Evolutionary conservation across 2,113 vertebrate genomes (phyloP), one percentile per base, ranked within the genome.

Genomic region (Limnothrissa miodon): DNA sequence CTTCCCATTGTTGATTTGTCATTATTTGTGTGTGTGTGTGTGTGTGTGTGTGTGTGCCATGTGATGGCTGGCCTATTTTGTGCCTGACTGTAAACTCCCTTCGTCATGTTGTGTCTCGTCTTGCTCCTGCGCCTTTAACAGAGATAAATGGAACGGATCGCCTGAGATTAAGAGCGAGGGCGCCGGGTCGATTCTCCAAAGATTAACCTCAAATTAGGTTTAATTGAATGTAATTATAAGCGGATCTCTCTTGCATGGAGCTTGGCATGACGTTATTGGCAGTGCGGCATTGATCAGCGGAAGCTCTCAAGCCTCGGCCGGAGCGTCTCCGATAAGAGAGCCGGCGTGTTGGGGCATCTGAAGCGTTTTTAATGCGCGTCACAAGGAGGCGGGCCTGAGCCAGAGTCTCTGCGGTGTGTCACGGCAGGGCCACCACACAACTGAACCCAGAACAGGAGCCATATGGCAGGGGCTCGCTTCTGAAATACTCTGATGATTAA

Each of bases 81-180:
- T 89, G 91, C 86, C 88, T 90, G 88, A 92, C 88, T 90, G 7
- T 7, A 86, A 90, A 89, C 48, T 42, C 78, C 66, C 45, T 39
- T 80, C 81, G 83, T 53, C 23, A 7, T 13, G 11, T 25, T 5
- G 51, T 33, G 45, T 74, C 44, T 7, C 23, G 19, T 66, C 39
- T 23, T 15, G 21, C n/a, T 29, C 9, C n/a, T 19, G 66, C 36
- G 66, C 66, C 15, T 17, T 36, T 36, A 36, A 15, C 29, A 36
- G 45, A n/a, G 80, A 80, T 46, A 80, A n/a, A 29, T 45, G 29
- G 45, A 80, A 36, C 29, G 62, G 48, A 84, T 84, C 17, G 53
- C 8, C 42, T 21, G 19, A 74, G 66, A 74, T 74, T 74, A 15
- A 74, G 66, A 74, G 66, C 11, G 29, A 36, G 66, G 66, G 13